Conservation (phyloP, 1,140 invertebrate species). For the Magallana gigas region DNA sequence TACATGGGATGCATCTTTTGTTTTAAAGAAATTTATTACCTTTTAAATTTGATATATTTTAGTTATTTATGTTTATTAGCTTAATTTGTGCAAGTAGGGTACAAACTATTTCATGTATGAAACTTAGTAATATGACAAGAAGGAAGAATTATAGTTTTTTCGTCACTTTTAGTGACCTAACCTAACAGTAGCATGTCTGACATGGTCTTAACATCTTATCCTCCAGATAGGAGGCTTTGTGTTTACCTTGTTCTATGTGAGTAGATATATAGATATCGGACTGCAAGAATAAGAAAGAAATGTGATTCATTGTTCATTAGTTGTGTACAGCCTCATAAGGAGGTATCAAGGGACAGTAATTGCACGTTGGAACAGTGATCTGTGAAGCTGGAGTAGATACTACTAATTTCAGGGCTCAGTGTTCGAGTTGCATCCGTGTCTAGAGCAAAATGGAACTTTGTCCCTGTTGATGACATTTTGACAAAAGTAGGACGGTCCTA, state of each 20-base stretch:
- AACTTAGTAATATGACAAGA: not conserved
- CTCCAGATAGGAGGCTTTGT: not conserved
- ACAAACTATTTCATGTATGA: no score
- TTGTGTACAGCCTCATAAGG: constrained; percentile 34
- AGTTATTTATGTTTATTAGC: constrained; percentile 40
- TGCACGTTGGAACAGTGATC: constrained; percentile 43
- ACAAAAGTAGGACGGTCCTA: constrained; percentile 41
- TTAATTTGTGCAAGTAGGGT: not conserved
- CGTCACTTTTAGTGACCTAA: constrained; percentile 27
- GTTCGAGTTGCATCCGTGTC: no score
- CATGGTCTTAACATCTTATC: constrained; percentile 33
- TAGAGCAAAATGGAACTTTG: not conserved
- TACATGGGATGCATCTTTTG: constrained; percentile 46
- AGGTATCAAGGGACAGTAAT: constrained; percentile 43
- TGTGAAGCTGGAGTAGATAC: not conserved
- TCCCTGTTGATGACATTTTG: constrained; percentile 44
- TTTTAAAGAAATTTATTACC: not conserved
- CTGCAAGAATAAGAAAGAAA: not conserved
- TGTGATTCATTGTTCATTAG: constrained; percentile 35
- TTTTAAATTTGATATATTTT: constrained; percentile 8
- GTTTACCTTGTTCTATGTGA: not conserved
- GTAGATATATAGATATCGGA: constrained; percentile 29
- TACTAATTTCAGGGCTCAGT: no score
- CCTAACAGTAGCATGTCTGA: constrained; percentile 30
- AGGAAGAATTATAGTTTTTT: not conserved